These are phyloP conservation scores for Apeira syringaria DNA, from an alignment of 2,888 invertebrate species.

Conservation along the genomic window DNA sequence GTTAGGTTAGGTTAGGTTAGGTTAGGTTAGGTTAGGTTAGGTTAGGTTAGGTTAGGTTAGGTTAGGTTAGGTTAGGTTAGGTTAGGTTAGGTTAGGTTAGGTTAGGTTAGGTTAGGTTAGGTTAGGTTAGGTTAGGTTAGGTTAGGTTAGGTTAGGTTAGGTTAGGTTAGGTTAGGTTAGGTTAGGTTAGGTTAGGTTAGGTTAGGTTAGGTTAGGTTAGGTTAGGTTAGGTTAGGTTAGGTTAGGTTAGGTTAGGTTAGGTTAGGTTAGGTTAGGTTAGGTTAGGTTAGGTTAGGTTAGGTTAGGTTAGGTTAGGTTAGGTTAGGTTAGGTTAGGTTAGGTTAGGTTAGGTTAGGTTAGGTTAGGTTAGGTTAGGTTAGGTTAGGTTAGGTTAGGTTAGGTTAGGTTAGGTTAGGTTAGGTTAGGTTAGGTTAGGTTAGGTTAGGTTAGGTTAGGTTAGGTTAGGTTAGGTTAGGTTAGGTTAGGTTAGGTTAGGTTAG, in stretches of 20 bases:
- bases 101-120: conserved; percentile 1
- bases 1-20: conserved; percentile 1
- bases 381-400: conserved; percentile 32
- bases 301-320: conserved; percentile 33
- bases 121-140: conserved; percentile 1
- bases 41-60: conserved; percentile 1
- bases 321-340: conserved; percentile 32
- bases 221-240: conserved; percentile 28
- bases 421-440: conserved; percentile 32
- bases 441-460: conserved; percentile 32
- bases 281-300: conserved; percentile 32
- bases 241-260: conserved; percentile 30
- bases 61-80: conserved; percentile 1
- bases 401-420: conserved; percentile 30
- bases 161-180: conserved; percentile 1
- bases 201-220: conserved; percentile 29
- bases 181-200: conserved; percentile 9
- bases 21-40: conserved; percentile 1
- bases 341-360: conserved; percentile 31
- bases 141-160: conserved; percentile 1
- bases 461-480: conserved; percentile 31
- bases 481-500: conserved; percentile 34
- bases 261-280: conserved; percentile 29
- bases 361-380: conserved; percentile 30
- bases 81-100: conserved; percentile 1